Evolutionary conservation across 2,113 vertebrate species (phyloP).

Genomic region (Heterocephalus glaber): DNA sequence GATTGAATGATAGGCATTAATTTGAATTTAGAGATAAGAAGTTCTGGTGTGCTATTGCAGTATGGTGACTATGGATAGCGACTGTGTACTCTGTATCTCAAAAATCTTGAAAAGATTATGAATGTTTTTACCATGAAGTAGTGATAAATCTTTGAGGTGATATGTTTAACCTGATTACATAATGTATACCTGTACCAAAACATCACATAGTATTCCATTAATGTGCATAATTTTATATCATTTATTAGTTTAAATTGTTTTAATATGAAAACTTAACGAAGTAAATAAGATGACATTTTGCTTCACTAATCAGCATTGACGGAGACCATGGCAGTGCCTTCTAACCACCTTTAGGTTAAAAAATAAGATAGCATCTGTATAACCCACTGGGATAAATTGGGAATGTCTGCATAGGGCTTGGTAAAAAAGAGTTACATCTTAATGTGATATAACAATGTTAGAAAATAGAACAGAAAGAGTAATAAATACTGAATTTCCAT

Average conservation of each 20-base stretch:
- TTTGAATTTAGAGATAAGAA: neutral
- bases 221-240: neutral
- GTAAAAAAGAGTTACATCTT: neutral
- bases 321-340: neutral
- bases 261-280: neutral
- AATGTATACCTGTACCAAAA: neutral
- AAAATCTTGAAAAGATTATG: neutral
- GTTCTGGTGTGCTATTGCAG: neutral
- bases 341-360: neutral
- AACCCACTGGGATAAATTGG: neutral
- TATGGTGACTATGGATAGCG: neutral
- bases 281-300: neutral
- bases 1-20: neutral
- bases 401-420: neutral
- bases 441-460: neutral
- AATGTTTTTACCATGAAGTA: neutral
- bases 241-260: neutral
- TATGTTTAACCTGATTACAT: neutral
- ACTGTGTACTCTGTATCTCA: neutral
- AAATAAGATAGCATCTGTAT: neutral
- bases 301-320: neutral
- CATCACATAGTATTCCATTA: too few species aligned
- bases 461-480: slow-evolving; percentile 43
- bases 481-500: slow-evolving; percentile 51
- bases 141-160: neutral